Evolutionary conservation across 2,113 vertebrate species (phyloP).

Genomic region (Catagonus wagneri): DNA sequence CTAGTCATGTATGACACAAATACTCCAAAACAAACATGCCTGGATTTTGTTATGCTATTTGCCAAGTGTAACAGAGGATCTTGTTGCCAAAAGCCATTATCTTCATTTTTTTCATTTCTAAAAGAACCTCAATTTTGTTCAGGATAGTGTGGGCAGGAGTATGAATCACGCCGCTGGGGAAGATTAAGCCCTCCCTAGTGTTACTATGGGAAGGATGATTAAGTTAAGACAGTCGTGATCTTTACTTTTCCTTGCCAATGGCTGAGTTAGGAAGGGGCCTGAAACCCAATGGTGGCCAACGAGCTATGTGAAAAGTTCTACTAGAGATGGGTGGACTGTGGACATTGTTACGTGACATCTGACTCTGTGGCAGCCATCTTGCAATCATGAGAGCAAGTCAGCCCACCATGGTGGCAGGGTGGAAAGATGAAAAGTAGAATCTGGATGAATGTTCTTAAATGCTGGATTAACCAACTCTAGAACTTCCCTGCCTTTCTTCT

Average conservation of each 20-base stretch:
- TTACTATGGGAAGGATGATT: not conserved
- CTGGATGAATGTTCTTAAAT: not conserved
- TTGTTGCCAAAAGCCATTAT: not conserved
- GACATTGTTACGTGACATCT: not conserved
- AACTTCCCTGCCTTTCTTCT: not conserved
- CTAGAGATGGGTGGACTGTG: not conserved
- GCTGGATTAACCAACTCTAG: not conserved
- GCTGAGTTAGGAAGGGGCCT: not conserved
- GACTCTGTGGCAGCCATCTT: not conserved
- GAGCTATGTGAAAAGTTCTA: not conserved
- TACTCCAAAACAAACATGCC: constrained; percentile 36
- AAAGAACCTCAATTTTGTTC: constrained; percentile 51
- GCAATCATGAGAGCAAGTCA: not conserved
- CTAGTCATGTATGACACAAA: not conserved
- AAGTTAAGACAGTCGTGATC: not conserved
- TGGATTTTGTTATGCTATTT: not conserved
- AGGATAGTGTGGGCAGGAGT: not conserved
- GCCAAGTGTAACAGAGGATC: not conserved
- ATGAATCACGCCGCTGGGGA: not conserved
- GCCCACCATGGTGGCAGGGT: not conserved
- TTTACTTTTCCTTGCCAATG: not conserved
- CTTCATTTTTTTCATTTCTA: constrained; percentile 7
- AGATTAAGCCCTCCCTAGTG: not conserved
- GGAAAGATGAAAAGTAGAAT: not conserved
- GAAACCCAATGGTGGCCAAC: not conserved